These are phyloP conservation scores for Oreochromis aureus DNA, from an alignment of 2,113 vertebrate genomes.

Conservation along the genomic window DNA sequence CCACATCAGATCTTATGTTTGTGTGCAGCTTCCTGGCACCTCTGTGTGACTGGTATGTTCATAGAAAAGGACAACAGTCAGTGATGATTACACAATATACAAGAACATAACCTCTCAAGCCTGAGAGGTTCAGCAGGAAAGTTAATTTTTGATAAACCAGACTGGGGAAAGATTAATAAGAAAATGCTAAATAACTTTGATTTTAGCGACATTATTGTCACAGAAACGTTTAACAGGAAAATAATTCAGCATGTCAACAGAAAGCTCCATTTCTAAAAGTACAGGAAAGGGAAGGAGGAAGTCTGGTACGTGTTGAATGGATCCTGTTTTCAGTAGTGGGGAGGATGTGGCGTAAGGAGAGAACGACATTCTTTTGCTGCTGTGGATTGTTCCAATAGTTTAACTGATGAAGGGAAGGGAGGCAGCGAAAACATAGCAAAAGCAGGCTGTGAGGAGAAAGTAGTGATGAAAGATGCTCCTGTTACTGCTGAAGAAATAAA, in stretches of 20 bases:
- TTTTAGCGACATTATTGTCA: no score
- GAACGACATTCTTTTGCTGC: neutral
- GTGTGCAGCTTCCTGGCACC: no score
- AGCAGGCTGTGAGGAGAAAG: neutral
- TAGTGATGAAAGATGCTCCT: neutral
- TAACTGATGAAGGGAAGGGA: neutral
- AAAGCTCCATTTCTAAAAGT: neutral
- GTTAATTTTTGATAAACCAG: no score
- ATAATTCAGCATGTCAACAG: neutral
- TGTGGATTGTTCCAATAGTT: neutral
- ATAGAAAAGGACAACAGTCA: no score
- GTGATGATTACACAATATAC: no score
- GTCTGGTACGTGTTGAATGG: neutral
- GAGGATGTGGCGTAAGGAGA: neutral
- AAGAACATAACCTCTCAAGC: no score
- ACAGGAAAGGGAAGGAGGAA: neutral
- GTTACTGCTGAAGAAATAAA: neutral
- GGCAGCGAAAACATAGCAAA: neutral
- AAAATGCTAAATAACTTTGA: no score
- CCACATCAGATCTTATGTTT: no score
- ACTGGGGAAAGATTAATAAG: no score
- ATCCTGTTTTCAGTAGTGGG: neutral
- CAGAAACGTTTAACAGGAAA: neutral
- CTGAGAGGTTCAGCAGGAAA: no score
- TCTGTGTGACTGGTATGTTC: no score